A percentile compares a stretch with the other conserved stretches of the same genome.
Evolutionary conservation across 2,888 invertebrate species (phyloP).

Genomic region (Hyalella azteca): DNA sequence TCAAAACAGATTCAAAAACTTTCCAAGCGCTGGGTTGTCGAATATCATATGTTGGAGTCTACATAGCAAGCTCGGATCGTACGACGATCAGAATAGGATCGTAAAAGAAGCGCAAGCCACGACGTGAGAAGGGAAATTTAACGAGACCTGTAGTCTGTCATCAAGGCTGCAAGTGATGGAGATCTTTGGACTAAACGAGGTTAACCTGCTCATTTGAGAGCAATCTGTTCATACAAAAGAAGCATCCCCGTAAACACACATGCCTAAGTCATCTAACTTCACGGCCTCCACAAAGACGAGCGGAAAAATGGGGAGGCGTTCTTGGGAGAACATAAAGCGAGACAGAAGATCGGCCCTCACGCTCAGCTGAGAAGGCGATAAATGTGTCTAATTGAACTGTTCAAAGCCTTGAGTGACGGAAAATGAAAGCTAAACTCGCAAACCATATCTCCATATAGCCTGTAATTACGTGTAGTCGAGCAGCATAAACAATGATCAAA

Average conservation of each 20-base stretch:
- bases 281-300: too few relatives aligned
- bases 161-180: not conserved
- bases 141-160: not conserved
- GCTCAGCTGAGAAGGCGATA: not conserved
- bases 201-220: not conserved
- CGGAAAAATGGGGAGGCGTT: too few relatives aligned
- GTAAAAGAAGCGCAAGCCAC: not conserved
- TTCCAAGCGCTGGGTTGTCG: too few relatives aligned
- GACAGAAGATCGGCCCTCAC: not conserved
- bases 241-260: not conserved
- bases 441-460: not conserved
- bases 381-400: slow-evolving; percentile 24
- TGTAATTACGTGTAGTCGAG: not conserved
- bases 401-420: slow-evolving; percentile 12
- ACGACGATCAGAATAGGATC: too few relatives aligned
- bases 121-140: slow-evolving; percentile 20
- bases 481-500: not conserved
- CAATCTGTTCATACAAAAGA: slow-evolving; percentile 18
- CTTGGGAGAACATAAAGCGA: not conserved
- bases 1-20: too few relatives aligned
- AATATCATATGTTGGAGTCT: too few relatives aligned
- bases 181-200: slow-evolving; percentile 9
- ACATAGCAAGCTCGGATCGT: too few relatives aligned
- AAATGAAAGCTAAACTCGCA: slow-evolving; percentile 5
- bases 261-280: not conserved